Evolutionary conservation across 2,113 vertebrate genomes (phyloP).

Genomic region (Apteryx owenii): DNA sequence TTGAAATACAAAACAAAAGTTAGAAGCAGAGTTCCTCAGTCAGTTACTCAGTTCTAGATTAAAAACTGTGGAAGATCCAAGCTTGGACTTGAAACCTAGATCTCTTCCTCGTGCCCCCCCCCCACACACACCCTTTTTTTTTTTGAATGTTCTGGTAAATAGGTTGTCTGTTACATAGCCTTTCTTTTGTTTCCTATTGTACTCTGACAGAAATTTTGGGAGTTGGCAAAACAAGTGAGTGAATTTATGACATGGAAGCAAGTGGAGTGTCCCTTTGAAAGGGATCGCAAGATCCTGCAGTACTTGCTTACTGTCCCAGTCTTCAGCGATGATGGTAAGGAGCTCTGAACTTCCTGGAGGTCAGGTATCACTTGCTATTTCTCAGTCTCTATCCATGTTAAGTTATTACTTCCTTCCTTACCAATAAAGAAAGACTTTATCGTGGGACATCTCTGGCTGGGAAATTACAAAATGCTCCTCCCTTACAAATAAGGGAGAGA

Average conservation of each 20-base stretch:
- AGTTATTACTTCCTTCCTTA: background rate
- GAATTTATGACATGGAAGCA: constrained; percentile 97
- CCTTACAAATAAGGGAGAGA: background rate
- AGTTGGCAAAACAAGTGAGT: constrained; percentile 92
- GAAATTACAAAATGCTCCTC: background rate
- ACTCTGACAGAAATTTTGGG: constrained; percentile 92
- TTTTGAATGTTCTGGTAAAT: background rate
- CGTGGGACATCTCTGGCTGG: background rate
- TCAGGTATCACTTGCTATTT: background rate
- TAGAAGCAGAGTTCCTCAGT: background rate
- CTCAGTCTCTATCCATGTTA: background rate
- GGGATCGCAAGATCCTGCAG: constrained; percentile 90
- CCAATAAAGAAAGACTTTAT: background rate
- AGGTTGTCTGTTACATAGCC: background rate
- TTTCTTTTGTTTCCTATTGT: background rate
- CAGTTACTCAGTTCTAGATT: background rate
- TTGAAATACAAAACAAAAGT: background rate
- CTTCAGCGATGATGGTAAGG: constrained; percentile 91
- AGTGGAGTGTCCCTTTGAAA: constrained; percentile 94
- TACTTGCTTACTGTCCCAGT: constrained; percentile 90
- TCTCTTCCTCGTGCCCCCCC: too few relatives aligned
- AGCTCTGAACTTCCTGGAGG: background rate
- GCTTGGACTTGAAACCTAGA: background rate
- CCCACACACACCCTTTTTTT: background rate
- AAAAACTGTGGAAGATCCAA: background rate